Conservation (phyloP, 1,140 invertebrate species). For the Frieseomelitta varia region DNA sequence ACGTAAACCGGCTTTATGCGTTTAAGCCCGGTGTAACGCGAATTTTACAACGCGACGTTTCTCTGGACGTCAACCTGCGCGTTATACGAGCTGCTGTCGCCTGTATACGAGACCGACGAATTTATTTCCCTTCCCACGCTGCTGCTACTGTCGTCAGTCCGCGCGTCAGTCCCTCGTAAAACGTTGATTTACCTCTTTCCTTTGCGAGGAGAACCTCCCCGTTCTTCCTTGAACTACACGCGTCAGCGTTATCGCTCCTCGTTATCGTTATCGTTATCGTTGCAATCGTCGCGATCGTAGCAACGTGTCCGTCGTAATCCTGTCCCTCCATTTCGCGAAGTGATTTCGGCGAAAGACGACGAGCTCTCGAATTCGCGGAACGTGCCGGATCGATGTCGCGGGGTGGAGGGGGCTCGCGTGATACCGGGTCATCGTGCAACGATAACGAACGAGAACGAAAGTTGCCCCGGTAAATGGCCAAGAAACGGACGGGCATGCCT, state of each 20-base stretch:
- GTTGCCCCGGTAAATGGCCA: not conserved
- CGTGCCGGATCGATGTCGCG: not conserved
- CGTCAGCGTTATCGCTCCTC: not conserved
- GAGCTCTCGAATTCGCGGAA: not conserved
- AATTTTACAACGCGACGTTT: too few relatives aligned
- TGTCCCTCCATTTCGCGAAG: not conserved
- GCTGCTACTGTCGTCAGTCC: too few relatives aligned
- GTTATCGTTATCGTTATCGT: not conserved
- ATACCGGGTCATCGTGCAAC: not conserved
- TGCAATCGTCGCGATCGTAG: not conserved
- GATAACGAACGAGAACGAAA: slow-evolving; percentile 1
- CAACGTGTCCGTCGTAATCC: too few relatives aligned
- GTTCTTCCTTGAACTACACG: not conserved
- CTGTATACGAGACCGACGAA: too few relatives aligned
- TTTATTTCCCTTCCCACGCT: too few relatives aligned
- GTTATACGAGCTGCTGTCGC: too few relatives aligned
- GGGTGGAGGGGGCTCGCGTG: not conserved
- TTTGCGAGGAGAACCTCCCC: not conserved
- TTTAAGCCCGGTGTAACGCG: too few relatives aligned
- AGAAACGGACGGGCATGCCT: not conserved
- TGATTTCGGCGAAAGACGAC: not conserved
- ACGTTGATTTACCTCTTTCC: too few relatives aligned
- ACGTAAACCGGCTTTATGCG: too few relatives aligned
- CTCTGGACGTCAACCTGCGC: too few relatives aligned
- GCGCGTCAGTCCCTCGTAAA: too few relatives aligned